These are phyloP conservation scores for Eulimnadia texana DNA, from an alignment of 1,140 invertebrate species.

Conservation along the genomic window DNA sequence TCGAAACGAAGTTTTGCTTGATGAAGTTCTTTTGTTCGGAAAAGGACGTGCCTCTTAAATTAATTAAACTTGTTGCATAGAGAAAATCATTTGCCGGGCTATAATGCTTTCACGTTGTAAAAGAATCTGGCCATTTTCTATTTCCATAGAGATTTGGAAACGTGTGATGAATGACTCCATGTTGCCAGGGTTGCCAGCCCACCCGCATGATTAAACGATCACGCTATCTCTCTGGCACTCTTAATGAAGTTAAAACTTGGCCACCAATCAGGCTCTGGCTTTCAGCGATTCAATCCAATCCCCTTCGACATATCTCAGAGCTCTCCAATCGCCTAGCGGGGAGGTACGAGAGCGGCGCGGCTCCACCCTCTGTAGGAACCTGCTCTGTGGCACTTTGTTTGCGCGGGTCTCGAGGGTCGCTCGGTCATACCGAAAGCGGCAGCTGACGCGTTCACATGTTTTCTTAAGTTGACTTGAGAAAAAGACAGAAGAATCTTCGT, in stretches of 20 bases:
- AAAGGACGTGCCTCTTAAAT: background rate
- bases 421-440: background rate
- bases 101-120: background rate
- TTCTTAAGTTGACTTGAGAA: too few species aligned
- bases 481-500: too few species aligned
- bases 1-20: background rate
- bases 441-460: background rate
- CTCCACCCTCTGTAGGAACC: too few species aligned
- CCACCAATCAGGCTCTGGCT: background rate
- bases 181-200: background rate
- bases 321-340: too few species aligned
- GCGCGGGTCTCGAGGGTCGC: background rate
- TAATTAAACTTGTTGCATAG: background rate
- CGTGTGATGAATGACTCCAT: background rate
- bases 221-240: background rate
- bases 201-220: background rate
- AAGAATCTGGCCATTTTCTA: background rate
- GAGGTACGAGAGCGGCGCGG: too few species aligned
- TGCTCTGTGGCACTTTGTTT: background rate
- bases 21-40: background rate
- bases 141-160: background rate
- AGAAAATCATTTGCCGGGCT: too few species aligned
- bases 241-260: background rate
- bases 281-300: too few species aligned
- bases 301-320: too few species aligned